Evolutionary conservation across 2,797 vertebrate genomes (phyloP), one percentile per base, ranked within the genome.

Genomic region (Bradypodion ventrale): DNA sequence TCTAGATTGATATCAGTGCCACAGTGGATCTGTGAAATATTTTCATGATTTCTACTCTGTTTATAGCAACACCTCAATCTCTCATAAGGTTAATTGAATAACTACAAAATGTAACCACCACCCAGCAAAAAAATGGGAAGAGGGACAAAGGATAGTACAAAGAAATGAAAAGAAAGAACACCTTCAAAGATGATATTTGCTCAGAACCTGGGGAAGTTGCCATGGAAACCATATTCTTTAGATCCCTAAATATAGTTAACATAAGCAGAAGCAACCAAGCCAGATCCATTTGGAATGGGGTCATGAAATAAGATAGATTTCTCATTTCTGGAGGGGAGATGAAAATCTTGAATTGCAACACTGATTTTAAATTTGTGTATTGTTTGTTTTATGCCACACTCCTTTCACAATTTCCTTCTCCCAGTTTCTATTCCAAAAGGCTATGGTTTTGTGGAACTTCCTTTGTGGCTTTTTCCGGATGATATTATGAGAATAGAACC

Each of bases 111-210:
- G 91, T 10, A 92, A 93, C 56, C 42, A 21, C 5, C 4, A 60
- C 5, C 19, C 52, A 19, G n/a, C 12, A 23, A 27, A 74, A 74
- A 72, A 84, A 35, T n/a, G n/a, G 19, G 56, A 62, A 52, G 27
- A 49, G 16, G 60, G 4, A 68, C 12, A n/a, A 62, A 23, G 72
- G 29, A 52, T 27, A 77, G 73, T 77, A 85, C 73, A 85, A 70
- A 85, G 73, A 72, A 85, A 70, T 85, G 52, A 88, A 90, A 80
- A 72, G 35, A 90, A n/a, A 90, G 88, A 83, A 23, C 9, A 91
- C 63, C 85, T 94, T 94, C 86, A 93, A 93, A 93, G 79, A 72
- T 93, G 88, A 75, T 94, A 93, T 95, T 94, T 94, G 86, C 88
- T 92, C 86, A 94, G 93, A 95, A 93, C 75, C 82, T 88, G 46